Percentiles rank a stretch among this genome's conserved stretches.
These are phyloP conservation scores for Tetranychus cinnabarinus DNA, from an alignment of 1,140 invertebrate genomes.

Conservation along the genomic window DNA sequence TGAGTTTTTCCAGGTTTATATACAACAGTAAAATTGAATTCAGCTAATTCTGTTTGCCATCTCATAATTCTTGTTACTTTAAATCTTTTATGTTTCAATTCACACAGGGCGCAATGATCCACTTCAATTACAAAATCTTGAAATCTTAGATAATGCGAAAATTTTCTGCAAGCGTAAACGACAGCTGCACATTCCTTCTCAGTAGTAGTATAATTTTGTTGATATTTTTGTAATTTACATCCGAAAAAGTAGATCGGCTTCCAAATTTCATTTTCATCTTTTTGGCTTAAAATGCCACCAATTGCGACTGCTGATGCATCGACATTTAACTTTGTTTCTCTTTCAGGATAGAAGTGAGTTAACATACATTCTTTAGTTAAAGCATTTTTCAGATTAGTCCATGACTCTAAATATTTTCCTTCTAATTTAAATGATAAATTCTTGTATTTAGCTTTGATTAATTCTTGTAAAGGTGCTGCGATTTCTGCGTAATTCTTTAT, in stretches of 20 bases:
- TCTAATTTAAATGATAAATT: not conserved
- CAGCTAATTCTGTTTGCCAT: not conserved
- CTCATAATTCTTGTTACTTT: not conserved
- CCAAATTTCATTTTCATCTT: constrained; percentile 15
- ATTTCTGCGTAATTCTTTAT: not conserved
- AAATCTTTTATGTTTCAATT: not conserved
- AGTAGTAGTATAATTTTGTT: constrained; percentile 22
- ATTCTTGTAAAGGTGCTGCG: not conserved
- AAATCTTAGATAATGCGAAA: constrained; percentile 26
- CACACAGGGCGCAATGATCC: not conserved
- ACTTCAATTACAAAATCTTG: not conserved
- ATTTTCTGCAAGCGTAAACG: constrained; percentile 23
- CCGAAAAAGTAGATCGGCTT: constrained; percentile 21
- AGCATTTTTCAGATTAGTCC: not conserved
- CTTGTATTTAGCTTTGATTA: not conserved
- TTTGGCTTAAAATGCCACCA: constrained; percentile 10
- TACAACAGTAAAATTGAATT: not conserved
- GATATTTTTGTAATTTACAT: not conserved
- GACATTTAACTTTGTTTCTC: not conserved
- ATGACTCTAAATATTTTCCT: not conserved
- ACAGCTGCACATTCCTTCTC: constrained; percentile 29
- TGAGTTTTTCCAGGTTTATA: not conserved
- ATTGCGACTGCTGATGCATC: constrained; percentile 5
- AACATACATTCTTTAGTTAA: not conserved
- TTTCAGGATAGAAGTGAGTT: not conserved